Percentiles rank a stretch among this genome's conserved stretches.
phyloP scores from a whole-genome alignment of 2,888 invertebrate genomes.

The Tipula confusa region DNA sequence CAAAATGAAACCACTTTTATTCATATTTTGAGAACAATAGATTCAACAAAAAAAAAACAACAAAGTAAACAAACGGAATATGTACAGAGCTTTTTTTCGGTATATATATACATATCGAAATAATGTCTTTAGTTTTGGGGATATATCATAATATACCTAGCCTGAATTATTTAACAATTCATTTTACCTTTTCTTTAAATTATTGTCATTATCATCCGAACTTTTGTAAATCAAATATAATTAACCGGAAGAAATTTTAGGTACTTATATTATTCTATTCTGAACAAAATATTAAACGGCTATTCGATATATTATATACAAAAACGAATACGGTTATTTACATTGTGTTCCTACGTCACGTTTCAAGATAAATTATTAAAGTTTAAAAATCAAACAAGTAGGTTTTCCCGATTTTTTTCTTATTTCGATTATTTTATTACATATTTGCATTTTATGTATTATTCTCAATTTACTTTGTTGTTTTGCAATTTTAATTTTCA shows the following conservation, averaged over 20 bases:
- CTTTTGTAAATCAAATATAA: neutral
- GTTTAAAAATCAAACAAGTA: too few species aligned
- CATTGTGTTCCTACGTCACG: too few species aligned
- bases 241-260: neutral
- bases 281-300: neutral
- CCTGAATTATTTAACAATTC: neutral
- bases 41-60: neutral
- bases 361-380: too few species aligned
- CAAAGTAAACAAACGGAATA: neutral
- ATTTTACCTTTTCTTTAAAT: neutral
- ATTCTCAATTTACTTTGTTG: too few species aligned
- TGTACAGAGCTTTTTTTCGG: neutral
- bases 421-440: too few species aligned
- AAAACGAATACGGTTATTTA: too few species aligned
- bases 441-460: too few species aligned
- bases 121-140: neutral
- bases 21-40: neutral
- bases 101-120: neutral
- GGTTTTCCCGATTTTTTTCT: too few species aligned
- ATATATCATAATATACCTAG: neutral
- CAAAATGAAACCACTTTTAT: neutral
- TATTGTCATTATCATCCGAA: neutral
- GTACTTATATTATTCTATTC: neutral
- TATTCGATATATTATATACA: too few species aligned
- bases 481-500: too few species aligned